Base-by-base conservation (phyloP, 2,888 invertebrate genomes). In the Stramonita haemastoma region DNA sequence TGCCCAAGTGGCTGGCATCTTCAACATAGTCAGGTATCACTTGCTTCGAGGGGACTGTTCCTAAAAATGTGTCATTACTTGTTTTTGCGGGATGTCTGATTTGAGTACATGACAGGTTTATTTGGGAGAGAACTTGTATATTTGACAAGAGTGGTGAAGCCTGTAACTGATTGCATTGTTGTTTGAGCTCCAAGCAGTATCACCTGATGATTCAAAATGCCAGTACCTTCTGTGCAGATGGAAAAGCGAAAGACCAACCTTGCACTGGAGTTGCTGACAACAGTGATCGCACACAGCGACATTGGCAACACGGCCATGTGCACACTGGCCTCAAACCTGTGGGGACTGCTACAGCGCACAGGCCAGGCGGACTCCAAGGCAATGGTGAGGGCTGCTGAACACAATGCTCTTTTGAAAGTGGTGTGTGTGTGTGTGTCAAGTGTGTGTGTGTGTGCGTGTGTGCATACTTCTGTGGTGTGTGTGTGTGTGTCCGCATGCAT, bases 321-420 rank as follows among this genome's bases (percentile, higher is more conserved):
- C 60, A 97, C 97, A 88, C 96, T 99, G 90, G 98, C 98, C 0
- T 95, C 97, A 0, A 98, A 98, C 96, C 96, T 99, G 83, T 98
- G 98, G 98, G 97, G 97, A 94, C 96, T 98, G 92, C 97, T 97
- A 32, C 97, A 97, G 92, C 98, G 98, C 96, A 96, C 97, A 94
- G 96, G 96, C 8, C 96, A 96, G 60, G 94, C 96, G 34, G 97
- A 97, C 95, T 94, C 95, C n/a, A 95, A 94, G 93, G 92, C 93
- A 87, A 86, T 91, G 90, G 91, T 90, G 32, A 87, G 60, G 46
- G 0, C 66, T 60, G 26, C 29, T 79, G 34, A 17, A 46, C 17
- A 56, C 26, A 60, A 77, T 46, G 46, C 46, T 46, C 77, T 22
- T 87, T 6, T 79, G 73, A 73, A 11, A n/a, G 26, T 73, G 29